A percentile compares a stretch with the other conserved stretches of the same genome.
Conservation (phyloP, 2,797 vertebrate genomes). For the Syndactyla subalaris region DNA sequence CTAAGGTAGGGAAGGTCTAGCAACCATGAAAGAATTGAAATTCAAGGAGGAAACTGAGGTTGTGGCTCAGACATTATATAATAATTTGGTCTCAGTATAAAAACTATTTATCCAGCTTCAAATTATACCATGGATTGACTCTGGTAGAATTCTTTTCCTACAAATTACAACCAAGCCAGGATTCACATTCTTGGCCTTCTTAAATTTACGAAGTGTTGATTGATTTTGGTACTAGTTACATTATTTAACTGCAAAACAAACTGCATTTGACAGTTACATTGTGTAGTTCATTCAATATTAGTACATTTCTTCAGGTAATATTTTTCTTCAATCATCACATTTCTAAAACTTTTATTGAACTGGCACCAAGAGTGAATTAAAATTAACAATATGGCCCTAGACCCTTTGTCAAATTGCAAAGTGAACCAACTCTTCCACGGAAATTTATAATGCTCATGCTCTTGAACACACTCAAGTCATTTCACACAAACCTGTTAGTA, state of each 20-base stretch:
- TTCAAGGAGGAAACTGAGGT: conserved; percentile 4
- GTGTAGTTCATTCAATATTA: background rate
- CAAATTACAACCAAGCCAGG: background rate
- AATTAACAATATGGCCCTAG: background rate
- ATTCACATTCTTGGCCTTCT: background rate
- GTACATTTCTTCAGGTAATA: background rate
- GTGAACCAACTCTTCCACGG: background rate
- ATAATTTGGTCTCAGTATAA: background rate
- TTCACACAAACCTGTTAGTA: background rate
- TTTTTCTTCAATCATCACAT: background rate
- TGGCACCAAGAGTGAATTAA: background rate
- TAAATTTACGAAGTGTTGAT: background rate
- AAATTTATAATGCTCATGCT: background rate
- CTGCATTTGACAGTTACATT: background rate
- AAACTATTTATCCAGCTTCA: conserved; percentile 1
- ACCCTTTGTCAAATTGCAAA: background rate
- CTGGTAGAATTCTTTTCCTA: background rate
- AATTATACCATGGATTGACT: conserved; percentile 21
- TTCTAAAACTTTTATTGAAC: background rate
- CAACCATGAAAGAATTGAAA: background rate
- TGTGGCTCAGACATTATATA: conserved; percentile 38
- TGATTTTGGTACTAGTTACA: conserved; percentile 7
- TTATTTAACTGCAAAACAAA: conserved; percentile 20
- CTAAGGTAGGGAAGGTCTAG: background rate
- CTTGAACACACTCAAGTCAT: background rate